Evolutionary conservation across 2,888 invertebrate genomes (phyloP).

Genomic region (Sphaeridia pumilis): DNA sequence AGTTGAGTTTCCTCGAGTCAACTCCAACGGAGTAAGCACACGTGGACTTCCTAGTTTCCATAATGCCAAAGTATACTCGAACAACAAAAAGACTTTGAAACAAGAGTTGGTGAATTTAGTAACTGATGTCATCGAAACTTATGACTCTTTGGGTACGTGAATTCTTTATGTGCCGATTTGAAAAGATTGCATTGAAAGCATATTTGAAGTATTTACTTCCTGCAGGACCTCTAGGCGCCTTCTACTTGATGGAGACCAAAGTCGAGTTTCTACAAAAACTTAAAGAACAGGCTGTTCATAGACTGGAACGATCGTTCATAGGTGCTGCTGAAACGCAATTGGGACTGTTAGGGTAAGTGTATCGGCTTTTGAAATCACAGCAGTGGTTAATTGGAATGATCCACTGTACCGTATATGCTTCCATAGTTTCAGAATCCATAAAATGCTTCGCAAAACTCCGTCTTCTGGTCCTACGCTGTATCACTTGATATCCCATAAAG

Average conservation of each 20-base stretch:
- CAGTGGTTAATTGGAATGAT: too few species aligned
- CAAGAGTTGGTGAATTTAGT: background rate
- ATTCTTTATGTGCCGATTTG: background rate
- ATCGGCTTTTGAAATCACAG: slow-evolving; percentile 39
- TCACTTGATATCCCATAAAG: background rate
- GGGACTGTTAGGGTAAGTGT: background rate
- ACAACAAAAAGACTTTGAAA: background rate
- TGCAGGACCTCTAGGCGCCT: slow-evolving; percentile 1
- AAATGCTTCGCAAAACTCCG: too few species aligned
- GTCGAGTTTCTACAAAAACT: background rate
- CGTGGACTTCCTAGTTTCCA: background rate
- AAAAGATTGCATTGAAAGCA: background rate
- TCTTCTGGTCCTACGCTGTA: too few species aligned
- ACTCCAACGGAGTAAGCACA: too few species aligned
- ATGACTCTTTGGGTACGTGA: background rate
- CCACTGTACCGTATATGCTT: too few species aligned
- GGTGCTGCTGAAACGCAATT: slow-evolving; percentile 1
- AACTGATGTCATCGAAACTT: slow-evolving; percentile 4
- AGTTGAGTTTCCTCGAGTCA: too few species aligned
- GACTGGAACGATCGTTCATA: background rate
- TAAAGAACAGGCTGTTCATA: background rate
- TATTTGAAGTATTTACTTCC: background rate
- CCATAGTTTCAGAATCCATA: too few species aligned
- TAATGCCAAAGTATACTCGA: background rate
- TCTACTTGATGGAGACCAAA: background rate